Evolutionary conservation across 2,888 invertebrate genomes (phyloP).

Genomic region (Acanthosepion esculentum): DNA sequence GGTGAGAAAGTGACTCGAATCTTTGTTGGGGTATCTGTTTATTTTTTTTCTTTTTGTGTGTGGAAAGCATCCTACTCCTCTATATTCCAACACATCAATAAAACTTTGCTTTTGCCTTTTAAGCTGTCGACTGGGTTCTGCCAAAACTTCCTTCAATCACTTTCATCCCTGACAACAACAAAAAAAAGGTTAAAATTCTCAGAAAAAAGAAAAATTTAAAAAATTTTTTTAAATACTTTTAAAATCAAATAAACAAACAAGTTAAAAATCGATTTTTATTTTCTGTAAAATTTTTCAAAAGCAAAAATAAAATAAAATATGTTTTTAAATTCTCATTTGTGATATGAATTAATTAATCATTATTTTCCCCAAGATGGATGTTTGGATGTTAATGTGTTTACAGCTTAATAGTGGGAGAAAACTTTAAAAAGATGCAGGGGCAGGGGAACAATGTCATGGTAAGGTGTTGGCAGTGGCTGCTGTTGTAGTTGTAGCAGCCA

Average conservation of each 20-base stretch:
- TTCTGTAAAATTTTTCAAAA: not conserved
- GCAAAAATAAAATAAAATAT: not conserved
- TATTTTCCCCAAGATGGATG: not conserved
- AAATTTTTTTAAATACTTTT: not conserved
- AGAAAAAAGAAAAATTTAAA: not conserved
- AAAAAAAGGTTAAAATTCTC: too few species aligned
- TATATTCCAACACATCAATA: not conserved
- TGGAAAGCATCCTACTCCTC: not conserved
- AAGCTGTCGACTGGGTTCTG: not conserved
- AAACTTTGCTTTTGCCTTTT: not conserved
- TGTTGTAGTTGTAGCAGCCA: not conserved
- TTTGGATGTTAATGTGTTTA: conserved; percentile 21
- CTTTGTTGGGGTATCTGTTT: not conserved
- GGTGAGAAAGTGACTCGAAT: too few species aligned
- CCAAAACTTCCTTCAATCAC: not conserved
- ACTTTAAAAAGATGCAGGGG: not conserved
- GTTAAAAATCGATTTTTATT: not conserved
- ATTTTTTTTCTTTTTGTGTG: not conserved
- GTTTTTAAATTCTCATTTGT: not conserved
- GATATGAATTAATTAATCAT: not conserved
- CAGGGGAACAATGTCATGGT: not conserved
- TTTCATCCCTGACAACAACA: too few species aligned
- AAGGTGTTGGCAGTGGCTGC: not conserved
- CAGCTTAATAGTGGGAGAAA: not conserved
- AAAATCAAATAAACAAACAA: not conserved